Evolutionary conservation across 2,888 invertebrate genomes (phyloP), one percentile per base, ranked within the genome.

Genomic region (Lasioglossum leucozonium): DNA sequence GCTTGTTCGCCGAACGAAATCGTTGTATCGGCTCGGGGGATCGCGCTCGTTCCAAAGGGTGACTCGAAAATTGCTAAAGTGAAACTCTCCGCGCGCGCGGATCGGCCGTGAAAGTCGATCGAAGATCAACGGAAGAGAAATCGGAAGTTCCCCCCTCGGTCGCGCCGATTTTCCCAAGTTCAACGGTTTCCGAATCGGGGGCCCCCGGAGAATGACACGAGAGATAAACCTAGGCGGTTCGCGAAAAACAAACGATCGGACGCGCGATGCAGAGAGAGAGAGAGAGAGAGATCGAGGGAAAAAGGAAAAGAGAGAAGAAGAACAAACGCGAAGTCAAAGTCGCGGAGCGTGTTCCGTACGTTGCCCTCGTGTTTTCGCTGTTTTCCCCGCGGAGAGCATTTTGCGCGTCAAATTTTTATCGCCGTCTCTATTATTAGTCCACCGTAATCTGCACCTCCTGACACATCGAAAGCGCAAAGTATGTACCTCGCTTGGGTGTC

Each of bases 381-480:
- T 89, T 91, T 92, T 91, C 89, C 88, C 88, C 87, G 86, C 85
- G 84, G 51, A 51, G 82, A 88, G 80, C 89, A 92, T 93, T 93
- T 93, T 93, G 91, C 93, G 93, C 93, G 89, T 93, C 92, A 91
- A 94, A 93, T 94, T 92, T 93, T 92, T 93, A 94, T 94, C 94
- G 80, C 91, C 86, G 90, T 93, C 93, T 94, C 93, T 94, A 94
- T 94, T 94, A 94, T 94, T 94, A 94, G 94, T 92, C 83, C 91
- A 90, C 89, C 91, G 92, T 92, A 94, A 94, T 94, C 93, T 91
- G 89, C 91, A 93, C 93, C 93, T 93, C 92, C 89, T 84, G 91
- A 90, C 90, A 86, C 91, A 90, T 91, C 90, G 89, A 83, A 90
- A 87, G 87, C 89, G 83, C 88, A 79, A 89, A 89, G 90, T 34